These are phyloP conservation scores for Bombus sibiricus DNA, from an alignment of 1,140 invertebrate species.

Conservation along the genomic window DNA sequence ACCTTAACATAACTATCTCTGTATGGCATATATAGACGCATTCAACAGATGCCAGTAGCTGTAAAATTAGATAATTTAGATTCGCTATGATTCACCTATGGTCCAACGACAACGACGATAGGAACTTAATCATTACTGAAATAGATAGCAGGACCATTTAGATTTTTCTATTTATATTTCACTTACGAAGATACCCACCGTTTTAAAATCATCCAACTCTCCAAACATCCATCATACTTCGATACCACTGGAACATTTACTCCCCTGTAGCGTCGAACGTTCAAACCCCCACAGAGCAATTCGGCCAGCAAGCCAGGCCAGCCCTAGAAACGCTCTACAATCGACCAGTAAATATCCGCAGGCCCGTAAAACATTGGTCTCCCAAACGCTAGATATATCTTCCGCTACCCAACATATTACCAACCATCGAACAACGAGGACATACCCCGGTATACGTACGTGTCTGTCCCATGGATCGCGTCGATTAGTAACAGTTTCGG, in stretches of 20 bases:
- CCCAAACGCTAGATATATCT: conserved; percentile 10
- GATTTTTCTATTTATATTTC: not conserved
- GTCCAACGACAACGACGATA: not conserved
- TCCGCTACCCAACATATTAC: not conserved
- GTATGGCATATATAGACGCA: too few relatives aligned
- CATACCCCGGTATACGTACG: not conserved
- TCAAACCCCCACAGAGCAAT: not conserved
- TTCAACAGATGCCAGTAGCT: too few relatives aligned
- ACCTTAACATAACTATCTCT: too few relatives aligned
- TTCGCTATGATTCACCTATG: not conserved
- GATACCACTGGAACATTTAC: not conserved
- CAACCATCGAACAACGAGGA: not conserved
- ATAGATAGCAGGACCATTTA: not conserved
- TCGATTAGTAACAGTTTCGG: not conserved
- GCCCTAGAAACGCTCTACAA: not conserved
- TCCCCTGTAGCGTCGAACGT: not conserved
- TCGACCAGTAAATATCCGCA: not conserved
- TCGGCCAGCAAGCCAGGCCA: not conserved
- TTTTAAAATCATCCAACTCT: not conserved
- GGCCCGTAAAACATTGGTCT: conserved; percentile 6
- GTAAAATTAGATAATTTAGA: too few relatives aligned
- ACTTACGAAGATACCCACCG: not conserved
- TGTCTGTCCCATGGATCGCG: too few relatives aligned
- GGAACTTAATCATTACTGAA: not conserved
- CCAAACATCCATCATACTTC: not conserved